phyloP scores from a whole-genome alignment of 2,888 invertebrate species.

The Pyralis farinalis region DNA sequence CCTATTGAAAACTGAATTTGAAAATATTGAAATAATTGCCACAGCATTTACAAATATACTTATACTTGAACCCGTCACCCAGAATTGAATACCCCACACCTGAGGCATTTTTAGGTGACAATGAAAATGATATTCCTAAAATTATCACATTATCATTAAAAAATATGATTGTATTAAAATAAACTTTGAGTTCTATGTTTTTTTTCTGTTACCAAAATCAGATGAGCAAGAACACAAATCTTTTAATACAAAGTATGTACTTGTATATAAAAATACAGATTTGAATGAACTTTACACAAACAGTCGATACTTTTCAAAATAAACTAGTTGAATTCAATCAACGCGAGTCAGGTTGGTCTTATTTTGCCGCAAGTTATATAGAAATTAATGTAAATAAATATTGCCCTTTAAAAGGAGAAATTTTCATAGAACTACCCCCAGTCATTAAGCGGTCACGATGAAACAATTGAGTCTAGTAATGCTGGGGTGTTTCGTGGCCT shows the following conservation, averaged over 20 bases:
- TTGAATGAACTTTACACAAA: constrained; percentile 2
- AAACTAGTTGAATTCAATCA: too few species aligned
- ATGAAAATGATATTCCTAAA: constrained; percentile 6
- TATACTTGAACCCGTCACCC: constrained; percentile 7
- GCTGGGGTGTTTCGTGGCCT: too few species aligned
- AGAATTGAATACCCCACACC: constrained; percentile 6
- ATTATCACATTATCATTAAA: constrained; percentile 9
- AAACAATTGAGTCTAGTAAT: too few species aligned
- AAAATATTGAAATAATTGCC: too few species aligned
- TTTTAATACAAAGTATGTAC: constrained; percentile 14
- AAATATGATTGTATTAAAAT: constrained; percentile 12
- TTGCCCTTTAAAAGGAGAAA: constrained; percentile 7
- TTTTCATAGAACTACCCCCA: constrained; percentile 8
- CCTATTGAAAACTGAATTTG: constrained; percentile 8
- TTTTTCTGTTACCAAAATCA: constrained; percentile 4
- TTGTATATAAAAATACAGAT: constrained; percentile 6
- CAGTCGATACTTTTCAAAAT: background rate
- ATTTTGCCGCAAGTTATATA: too few species aligned
- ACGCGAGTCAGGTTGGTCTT: too few species aligned
- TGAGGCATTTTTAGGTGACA: constrained; percentile 10
- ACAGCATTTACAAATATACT: constrained; percentile 16
- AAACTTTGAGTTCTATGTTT: constrained; percentile 14
- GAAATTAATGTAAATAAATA: too few species aligned
- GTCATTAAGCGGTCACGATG: too few species aligned
- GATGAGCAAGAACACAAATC: constrained; percentile 12